phyloP scores from a whole-genome alignment of 2,888 invertebrate species.

The Drosophila antonietae region DNA sequence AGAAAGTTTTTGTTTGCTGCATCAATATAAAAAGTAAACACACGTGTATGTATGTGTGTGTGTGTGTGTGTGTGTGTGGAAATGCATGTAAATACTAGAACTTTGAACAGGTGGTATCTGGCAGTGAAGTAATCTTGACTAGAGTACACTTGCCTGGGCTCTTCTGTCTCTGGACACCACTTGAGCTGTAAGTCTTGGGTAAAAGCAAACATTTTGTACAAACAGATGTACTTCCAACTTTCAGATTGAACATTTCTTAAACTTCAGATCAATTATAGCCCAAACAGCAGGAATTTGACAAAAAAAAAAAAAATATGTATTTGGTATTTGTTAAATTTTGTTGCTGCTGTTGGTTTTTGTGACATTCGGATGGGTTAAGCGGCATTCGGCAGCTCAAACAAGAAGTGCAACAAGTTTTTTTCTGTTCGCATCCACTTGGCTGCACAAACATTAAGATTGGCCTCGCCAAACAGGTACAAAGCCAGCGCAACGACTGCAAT shows the following conservation, averaged over 20 bases:
- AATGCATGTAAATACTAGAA: slow-evolving; percentile 35
- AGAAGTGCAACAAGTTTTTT: slow-evolving; percentile 56
- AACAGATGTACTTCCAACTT: slow-evolving; percentile 5
- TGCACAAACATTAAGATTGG: slow-evolving; percentile 63
- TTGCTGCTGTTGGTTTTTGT: slow-evolving; percentile 16
- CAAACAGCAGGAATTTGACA: slow-evolving; percentile 34
- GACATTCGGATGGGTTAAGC: slow-evolving; percentile 63
- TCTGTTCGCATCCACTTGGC: slow-evolving; percentile 47
- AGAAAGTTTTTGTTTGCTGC: slow-evolving; percentile 4
- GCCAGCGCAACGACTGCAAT: slow-evolving; percentile 28
- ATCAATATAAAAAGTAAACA: slow-evolving; percentile 7
- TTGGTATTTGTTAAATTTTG: slow-evolving; percentile 21
- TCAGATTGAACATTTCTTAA: slow-evolving; percentile 8
- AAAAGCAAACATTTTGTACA: slow-evolving; percentile 16
- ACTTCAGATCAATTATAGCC: slow-evolving; percentile 27
- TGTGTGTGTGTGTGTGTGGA: slow-evolving; percentile 4
- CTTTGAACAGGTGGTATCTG: slow-evolving; percentile 26
- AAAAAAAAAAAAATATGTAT: slow-evolving; percentile 10
- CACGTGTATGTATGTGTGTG: not conserved
- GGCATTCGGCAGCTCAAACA: slow-evolving; percentile 63
- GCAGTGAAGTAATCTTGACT: slow-evolving; percentile 33
- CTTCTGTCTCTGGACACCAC: slow-evolving; percentile 22
- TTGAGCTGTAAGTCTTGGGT: slow-evolving; percentile 12
- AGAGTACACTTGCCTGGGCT: slow-evolving; percentile 19
- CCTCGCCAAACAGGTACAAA: slow-evolving; percentile 42